phyloP scores from a whole-genome alignment of 2,797 vertebrate genomes.

The Calcarius lapponicus region DNA sequence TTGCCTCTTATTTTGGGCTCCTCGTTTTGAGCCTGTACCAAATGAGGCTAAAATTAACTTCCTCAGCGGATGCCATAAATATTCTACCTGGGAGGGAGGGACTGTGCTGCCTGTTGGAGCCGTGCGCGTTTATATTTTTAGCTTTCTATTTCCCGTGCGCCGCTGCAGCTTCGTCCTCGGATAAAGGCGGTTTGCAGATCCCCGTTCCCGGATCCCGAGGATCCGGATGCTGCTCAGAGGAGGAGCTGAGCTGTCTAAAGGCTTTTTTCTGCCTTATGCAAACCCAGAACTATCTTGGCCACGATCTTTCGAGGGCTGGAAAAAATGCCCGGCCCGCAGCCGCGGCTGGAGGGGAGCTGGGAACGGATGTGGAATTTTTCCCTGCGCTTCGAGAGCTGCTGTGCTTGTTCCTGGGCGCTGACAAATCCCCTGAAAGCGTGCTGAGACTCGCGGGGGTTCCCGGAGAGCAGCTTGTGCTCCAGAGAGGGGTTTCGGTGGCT shows the following conservation, averaged over 20 bases:
- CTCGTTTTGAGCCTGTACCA: neutral
- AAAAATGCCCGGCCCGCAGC: neutral
- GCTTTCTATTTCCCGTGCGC: neutral
- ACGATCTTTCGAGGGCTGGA: neutral
- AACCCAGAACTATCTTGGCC: neutral
- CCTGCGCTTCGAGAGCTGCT: neutral
- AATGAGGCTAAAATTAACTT: conserved; percentile 47
- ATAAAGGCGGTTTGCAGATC: neutral
- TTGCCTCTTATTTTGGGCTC: neutral
- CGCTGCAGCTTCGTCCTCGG: neutral
- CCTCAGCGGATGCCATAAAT: neutral
- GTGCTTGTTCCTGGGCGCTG: neutral
- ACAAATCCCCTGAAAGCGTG: neutral
- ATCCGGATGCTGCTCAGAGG: neutral
- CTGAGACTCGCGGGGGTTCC: neutral
- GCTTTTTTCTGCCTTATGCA: neutral
- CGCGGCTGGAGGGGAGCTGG: neutral
- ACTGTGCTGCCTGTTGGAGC: neutral
- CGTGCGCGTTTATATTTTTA: conserved; percentile 43
- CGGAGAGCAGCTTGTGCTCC: rapidly evolving
- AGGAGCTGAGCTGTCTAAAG: neutral
- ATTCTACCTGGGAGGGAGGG: neutral
- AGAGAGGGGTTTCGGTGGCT: neutral
- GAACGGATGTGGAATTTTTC: neutral
- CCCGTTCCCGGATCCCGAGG: neutral